Percentiles rank a stretch among this genome's conserved stretches.
phyloP scores from a whole-genome alignment of 2,888 invertebrate genomes.

The Polietes domitor region DNA sequence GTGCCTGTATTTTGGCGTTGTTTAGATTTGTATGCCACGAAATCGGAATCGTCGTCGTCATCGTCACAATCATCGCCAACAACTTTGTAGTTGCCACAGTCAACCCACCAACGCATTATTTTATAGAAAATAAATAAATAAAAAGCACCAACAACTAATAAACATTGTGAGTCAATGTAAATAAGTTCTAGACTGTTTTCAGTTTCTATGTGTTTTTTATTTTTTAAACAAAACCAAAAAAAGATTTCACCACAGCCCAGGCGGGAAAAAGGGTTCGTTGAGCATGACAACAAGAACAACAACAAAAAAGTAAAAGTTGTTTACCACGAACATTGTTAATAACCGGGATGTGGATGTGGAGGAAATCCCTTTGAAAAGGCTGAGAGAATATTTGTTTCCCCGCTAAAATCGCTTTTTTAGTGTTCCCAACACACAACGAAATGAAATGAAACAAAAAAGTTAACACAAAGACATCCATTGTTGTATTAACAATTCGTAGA shows the following conservation, averaged over 20 bases:
- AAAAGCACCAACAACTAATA: neutral
- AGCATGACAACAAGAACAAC: too few species aligned
- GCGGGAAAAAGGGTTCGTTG: too few species aligned
- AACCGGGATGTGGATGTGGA: neutral
- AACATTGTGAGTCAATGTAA: neutral
- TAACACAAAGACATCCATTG: slow-evolving; percentile 8
- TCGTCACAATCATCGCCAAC: too few species aligned
- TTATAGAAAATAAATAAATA: neutral
- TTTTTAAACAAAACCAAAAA: neutral
- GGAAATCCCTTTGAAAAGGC: neutral
- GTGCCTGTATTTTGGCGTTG: too few species aligned
- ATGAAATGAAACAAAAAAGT: neutral
- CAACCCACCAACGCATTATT: neutral
- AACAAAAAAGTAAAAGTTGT: slow-evolving; percentile 33
- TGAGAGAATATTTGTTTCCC: slow-evolving; percentile 15
- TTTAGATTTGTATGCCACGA: too few species aligned
- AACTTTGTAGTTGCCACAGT: neutral
- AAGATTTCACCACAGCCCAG: neutral
- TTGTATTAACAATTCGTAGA: neutral
- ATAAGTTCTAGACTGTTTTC: neutral
- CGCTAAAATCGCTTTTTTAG: neutral
- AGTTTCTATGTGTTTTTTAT: neutral
- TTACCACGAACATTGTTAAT: neutral
- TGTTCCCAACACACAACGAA: slow-evolving; percentile 24
- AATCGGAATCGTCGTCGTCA: too few species aligned